Evolutionary conservation across 2,113 vertebrate genomes (phyloP).

Genomic region (Seriola aureovittata): DNA sequence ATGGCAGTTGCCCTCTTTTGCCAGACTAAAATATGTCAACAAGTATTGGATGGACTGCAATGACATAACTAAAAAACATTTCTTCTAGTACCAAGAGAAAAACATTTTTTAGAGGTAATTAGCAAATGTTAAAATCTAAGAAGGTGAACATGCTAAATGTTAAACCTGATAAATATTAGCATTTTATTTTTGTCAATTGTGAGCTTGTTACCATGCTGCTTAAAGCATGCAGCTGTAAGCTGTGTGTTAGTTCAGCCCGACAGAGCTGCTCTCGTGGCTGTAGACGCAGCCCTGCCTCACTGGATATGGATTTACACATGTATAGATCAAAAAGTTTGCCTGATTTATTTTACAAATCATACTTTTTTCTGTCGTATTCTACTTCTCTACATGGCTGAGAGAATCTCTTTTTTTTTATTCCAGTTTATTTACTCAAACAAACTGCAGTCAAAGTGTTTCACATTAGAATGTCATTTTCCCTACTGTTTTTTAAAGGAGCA

Average conservation of each 20-base stretch:
- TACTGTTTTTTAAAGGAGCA: neutral
- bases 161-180: neutral
- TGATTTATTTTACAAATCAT: neutral
- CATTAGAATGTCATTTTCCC: constrained; percentile 2
- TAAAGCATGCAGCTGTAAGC: neutral
- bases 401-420: neutral
- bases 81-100: too few relatives aligned
- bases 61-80: too few relatives aligned
- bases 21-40: too few relatives aligned
- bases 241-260: neutral
- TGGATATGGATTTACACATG: too few relatives aligned
- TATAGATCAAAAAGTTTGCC: neutral
- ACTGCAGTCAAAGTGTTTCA: neutral
- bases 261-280: neutral
- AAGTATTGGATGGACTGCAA: too few relatives aligned
- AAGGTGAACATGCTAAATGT: neutral
- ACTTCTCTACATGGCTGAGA: neutral
- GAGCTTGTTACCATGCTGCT: too few relatives aligned
- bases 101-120: too few relatives aligned
- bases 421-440: neutral
- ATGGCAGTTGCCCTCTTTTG: neutral
- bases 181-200: neutral
- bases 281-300: neutral
- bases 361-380: neutral
- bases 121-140: too few relatives aligned